phyloP scores from a whole-genome alignment of 2,113 vertebrate genomes.

The Campylomormyrus tamandua region DNA sequence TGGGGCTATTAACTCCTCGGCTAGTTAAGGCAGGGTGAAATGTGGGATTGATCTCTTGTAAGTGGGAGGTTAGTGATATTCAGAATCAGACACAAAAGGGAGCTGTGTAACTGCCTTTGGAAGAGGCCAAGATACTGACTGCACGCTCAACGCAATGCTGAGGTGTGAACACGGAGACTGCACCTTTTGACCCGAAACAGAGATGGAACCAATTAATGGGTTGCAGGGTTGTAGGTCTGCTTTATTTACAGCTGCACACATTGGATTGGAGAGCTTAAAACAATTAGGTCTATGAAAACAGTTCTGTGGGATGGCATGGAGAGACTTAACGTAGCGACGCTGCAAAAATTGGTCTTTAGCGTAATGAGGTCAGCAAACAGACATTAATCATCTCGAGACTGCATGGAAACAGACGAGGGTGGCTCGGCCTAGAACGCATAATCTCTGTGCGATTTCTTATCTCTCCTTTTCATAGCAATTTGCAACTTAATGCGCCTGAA shows the following conservation, averaged over 20 bases:
- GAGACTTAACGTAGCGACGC: conserved; percentile 12
- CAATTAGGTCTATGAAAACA: conserved; percentile 38
- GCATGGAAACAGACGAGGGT: conserved; percentile 23
- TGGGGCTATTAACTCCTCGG: conserved; percentile 20
- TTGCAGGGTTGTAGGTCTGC: conserved; percentile 13
- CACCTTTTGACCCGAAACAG: conserved; percentile 34
- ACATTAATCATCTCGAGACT: conserved; percentile 37
- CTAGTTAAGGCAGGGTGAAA: conserved; percentile 18
- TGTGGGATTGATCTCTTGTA: conserved; percentile 49
- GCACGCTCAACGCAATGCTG: conserved; percentile 38
- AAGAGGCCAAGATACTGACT: conserved; percentile 44
- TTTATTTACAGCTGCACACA: conserved; percentile 45
- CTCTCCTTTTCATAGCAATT: neutral
- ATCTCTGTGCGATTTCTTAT: conserved; percentile 21
- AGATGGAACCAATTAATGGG: conserved; percentile 23
- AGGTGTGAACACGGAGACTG: conserved; percentile 34
- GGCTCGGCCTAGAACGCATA: neutral
- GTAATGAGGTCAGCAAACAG: conserved; percentile 41
- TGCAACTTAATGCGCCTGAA: neutral
- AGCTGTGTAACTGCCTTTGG: conserved; percentile 33
- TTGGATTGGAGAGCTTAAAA: conserved; percentile 30
- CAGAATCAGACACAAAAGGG: conserved; percentile 52
- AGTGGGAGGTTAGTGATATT: conserved; percentile 44
- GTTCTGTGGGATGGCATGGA: conserved; percentile 30
- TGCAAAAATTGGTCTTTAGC: conserved; percentile 38